These are phyloP conservation scores for Channa maculata DNA, from an alignment of 2,113 vertebrate species.

Conservation along the genomic window DNA sequence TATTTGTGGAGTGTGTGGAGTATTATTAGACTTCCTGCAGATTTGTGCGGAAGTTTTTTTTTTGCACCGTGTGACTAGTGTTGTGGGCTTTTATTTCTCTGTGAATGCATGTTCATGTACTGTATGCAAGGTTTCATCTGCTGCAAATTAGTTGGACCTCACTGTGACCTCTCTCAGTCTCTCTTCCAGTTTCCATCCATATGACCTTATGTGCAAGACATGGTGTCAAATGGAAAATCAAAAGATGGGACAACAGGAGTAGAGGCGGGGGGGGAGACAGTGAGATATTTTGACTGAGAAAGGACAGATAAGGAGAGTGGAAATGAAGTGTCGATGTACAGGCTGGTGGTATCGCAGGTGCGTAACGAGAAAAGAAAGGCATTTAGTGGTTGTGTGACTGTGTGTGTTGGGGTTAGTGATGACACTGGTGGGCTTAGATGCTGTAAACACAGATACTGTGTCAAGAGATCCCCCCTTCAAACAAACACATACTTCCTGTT, in stretches of 20 bases:
- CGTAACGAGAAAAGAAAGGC: conserved; percentile 43
- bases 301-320: conserved; percentile 14
- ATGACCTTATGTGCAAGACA: conserved; percentile 18
- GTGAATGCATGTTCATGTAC: background rate
- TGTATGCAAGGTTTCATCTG: conserved; percentile 54
- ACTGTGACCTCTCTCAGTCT: conserved; percentile 45
- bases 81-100: conserved; percentile 5
- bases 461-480: conserved; percentile 76
- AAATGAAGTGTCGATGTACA: conserved; percentile 30
- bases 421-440: conserved; percentile 55
- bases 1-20: conserved; percentile 47
- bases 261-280: background rate
- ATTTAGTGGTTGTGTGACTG: conserved; percentile 5
- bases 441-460: conserved; percentile 82
- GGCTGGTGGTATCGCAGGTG: conserved; percentile 44
- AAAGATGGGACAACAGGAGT: conserved; percentile 13
- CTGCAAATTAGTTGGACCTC: conserved; percentile 67
- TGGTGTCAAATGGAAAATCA: conserved; percentile 23
- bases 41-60: conserved; percentile 45
- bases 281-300: conserved; percentile 8
- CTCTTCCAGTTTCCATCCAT: conserved; percentile 33
- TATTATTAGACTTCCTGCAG: conserved; percentile 60
- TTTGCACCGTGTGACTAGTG: conserved; percentile 8
- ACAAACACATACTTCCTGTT: conserved; percentile 84
- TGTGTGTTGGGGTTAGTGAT: conserved; percentile 38